Evolutionary conservation across 2,113 vertebrate species (phyloP).

Genomic region (Pipra filicauda): DNA sequence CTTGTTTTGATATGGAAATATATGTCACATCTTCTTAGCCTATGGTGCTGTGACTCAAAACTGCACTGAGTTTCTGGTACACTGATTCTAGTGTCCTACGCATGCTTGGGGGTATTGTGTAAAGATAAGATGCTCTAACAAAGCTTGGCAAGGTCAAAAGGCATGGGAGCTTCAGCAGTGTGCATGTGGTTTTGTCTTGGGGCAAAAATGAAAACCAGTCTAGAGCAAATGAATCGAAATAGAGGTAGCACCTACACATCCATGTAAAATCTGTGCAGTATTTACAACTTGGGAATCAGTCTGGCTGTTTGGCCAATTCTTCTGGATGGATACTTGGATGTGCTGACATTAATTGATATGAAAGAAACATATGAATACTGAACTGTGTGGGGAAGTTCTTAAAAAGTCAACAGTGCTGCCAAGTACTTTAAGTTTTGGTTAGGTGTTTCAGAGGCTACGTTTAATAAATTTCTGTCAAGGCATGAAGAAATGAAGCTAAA

Average conservation of each 20-base stretch:
- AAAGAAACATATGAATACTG: not conserved
- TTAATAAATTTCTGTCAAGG: not conserved
- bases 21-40: conserved; percentile 69
- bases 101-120: conserved; percentile 56
- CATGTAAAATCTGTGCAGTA: not conserved
- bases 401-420: not conserved
- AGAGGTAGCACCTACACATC: not conserved
- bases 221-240: conserved; percentile 21
- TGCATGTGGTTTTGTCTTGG: conserved; percentile 15
- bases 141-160: conserved; percentile 63
- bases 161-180: conserved; percentile 55
- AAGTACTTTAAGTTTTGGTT: not conserved
- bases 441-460: not conserved
- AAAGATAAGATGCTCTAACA: conserved; percentile 65
- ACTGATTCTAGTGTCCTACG: conserved; percentile 45
- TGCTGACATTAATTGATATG: not conserved
- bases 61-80: conserved; percentile 44
- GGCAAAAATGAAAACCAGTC: not conserved
- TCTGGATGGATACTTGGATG: not conserved
- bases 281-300: not conserved
- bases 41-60: conserved; percentile 64
- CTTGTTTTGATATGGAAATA: conserved; percentile 74
- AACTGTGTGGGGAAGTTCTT: not conserved
- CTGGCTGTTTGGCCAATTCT: not conserved
- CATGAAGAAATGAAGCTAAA: not conserved